Evolutionary conservation across 2,888 invertebrate genomes (phyloP), one percentile per base, ranked within the genome.

Genomic region (Diabrotica balteata): DNA sequence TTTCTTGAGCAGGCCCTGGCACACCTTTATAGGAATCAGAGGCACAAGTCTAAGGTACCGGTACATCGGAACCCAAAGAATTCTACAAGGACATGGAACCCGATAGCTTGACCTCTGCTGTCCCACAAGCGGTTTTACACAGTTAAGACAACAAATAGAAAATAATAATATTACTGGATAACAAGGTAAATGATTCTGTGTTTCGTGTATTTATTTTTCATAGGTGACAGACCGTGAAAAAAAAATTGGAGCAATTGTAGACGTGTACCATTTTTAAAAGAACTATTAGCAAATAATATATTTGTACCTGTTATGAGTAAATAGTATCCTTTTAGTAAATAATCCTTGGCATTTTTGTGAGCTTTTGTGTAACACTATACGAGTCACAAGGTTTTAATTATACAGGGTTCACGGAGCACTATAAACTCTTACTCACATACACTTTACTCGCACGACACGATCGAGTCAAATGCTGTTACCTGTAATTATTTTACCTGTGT

Each of bases 401-500:
- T 57, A 44, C 50, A 47, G 57, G 50, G 57, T 54, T 57, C 63
- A 57, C 63, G 50, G 44, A 55, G 54, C 63, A 51, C 63, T 44
- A 22, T 54, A 11, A 63, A 43, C 49, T 17, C 17, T 17, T 17
- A 17, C 17, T 45, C 47, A 55, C 54, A 46, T 53, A 51, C 42
- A 49, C 4, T 11, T 9, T 53, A 61, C 57, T 45, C 50, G 9
- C 61, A 32, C 57, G 42, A 63, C 63, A 63, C 63, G 42, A 57
- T 49, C 57, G 42, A 74, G 73, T 75, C 76, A 76, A 77, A 73
- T 76, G 75, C 76, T 77, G 77, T 78, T 78, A 77, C 77, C 75
- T 78, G 75, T 76, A 78, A 78, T 77, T 64, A 58, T 60, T 59
- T 67, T 78, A 73, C 75, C 73, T 70, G 73, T 71, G 74, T 71